Percentiles rank a stretch among this genome's conserved stretches.
Conservation (phyloP, 2,797 vertebrate species). For the Anisognathus igniventris region DNA sequence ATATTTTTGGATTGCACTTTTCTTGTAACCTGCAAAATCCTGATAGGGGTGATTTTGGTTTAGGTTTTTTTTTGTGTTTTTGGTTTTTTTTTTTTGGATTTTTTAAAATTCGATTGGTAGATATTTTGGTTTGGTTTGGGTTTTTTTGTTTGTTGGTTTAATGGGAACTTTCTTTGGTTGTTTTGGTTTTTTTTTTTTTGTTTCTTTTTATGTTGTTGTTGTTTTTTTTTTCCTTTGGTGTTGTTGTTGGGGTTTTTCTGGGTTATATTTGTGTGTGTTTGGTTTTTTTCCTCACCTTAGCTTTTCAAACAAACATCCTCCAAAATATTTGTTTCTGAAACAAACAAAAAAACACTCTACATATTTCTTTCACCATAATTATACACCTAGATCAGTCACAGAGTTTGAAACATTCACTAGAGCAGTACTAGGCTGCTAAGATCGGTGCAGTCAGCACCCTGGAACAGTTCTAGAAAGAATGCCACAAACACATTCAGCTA, state of each 20-base stretch:
- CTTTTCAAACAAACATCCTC: background rate
- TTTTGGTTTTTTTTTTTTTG: rapidly evolving
- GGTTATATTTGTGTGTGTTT: background rate
- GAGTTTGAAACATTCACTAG: background rate
- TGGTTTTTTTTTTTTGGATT: background rate
- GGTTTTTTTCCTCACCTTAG: background rate
- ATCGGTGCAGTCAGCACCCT: background rate
- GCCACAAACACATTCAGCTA: background rate
- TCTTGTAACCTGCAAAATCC: background rate
- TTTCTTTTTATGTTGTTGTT: background rate
- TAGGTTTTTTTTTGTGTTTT: too few species aligned
- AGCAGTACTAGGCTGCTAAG: background rate
- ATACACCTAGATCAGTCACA: background rate
- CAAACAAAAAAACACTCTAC: background rate
- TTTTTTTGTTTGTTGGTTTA: background rate
- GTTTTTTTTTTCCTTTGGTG: background rate
- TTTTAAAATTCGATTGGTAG: background rate
- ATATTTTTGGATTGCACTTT: background rate
- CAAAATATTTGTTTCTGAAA: background rate
- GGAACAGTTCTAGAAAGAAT: background rate
- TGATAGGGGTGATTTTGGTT: background rate
- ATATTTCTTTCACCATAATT: background rate
- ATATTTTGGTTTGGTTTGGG: background rate
- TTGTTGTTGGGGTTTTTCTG: background rate
- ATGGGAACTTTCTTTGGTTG: background rate